These are phyloP conservation scores for Ichneumoninae sp. DNA, from an alignment of 2,888 invertebrate species.

Conservation along the genomic window DNA sequence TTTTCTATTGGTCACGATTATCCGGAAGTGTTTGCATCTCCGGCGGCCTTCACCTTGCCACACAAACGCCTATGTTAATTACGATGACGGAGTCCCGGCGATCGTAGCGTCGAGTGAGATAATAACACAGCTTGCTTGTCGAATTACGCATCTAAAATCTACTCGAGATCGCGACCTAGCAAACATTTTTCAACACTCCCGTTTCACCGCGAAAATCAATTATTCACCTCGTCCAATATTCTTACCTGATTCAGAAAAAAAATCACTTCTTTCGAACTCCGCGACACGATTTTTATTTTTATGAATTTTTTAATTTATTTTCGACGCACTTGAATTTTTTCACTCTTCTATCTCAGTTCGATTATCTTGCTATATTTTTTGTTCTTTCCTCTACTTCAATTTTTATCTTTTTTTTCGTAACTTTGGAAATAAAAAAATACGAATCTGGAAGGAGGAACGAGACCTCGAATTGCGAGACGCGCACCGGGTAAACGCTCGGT, in stretches of 20 bases:
- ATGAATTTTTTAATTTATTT: neutral
- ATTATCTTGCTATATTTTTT: neutral
- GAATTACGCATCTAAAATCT: constrained; percentile 8
- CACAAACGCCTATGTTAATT: constrained; percentile 39
- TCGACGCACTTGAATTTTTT: neutral
- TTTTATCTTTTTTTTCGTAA: neutral
- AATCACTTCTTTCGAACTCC: neutral
- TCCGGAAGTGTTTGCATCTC: constrained; percentile 52
- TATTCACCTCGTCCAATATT: neutral
- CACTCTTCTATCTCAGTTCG: neutral
- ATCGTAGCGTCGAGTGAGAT: neutral
- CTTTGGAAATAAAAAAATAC: constrained; percentile 8
- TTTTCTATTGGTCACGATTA: neutral
- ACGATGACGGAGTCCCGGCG: constrained; percentile 26
- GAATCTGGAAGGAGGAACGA: neutral
- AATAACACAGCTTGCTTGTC: constrained; percentile 7
- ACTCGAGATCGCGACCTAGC: neutral
- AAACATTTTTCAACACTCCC: neutral
- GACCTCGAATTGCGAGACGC: constrained; percentile 43
- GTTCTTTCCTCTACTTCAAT: neutral
- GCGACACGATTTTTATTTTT: neutral
- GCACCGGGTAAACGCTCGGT: constrained; percentile 70
- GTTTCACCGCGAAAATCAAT: neutral
- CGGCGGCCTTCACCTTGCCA: constrained; percentile 59
- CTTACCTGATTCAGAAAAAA: constrained; percentile 5